phyloP scores from a whole-genome alignment of 1,140 invertebrate genomes.

The Venustaconcha ellipsiformis region DNA sequence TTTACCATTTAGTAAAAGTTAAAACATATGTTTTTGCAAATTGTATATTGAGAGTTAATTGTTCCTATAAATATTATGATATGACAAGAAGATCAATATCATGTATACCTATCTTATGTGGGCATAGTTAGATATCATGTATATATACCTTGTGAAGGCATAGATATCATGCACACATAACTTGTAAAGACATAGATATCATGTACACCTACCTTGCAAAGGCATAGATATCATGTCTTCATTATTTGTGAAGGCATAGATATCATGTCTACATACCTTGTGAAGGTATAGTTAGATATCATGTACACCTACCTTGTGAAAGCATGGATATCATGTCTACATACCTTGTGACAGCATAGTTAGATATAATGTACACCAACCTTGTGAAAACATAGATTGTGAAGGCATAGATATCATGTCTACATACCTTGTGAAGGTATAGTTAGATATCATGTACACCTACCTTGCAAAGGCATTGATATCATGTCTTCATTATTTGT shows the following conservation, averaged over 20 bases:
- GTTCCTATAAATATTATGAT: not conserved
- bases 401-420: too few species aligned
- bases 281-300: not conserved
- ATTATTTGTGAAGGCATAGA: too few species aligned
- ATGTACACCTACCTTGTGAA: not conserved
- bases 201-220: not conserved
- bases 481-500: too few species aligned
- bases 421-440: not conserved
- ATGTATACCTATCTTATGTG: constrained; percentile 42
- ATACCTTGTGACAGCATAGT: not conserved
- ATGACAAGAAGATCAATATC: not conserved
- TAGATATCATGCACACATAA: not conserved
- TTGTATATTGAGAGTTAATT: not conserved
- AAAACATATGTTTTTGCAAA: too few species aligned
- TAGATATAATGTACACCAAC: not conserved
- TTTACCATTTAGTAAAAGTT: too few species aligned
- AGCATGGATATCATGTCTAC: not conserved
- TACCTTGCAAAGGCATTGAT: not conserved
- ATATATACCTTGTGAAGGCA: not conserved
- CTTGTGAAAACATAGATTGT: not conserved
- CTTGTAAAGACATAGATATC: not conserved
- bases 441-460: not conserved
- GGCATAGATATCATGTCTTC: too few species aligned
- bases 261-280: not conserved
- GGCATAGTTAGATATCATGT: constrained; percentile 49